Evolutionary conservation across 2,797 vertebrate species (phyloP).

Genomic region (Champsocephalus gunnari): DNA sequence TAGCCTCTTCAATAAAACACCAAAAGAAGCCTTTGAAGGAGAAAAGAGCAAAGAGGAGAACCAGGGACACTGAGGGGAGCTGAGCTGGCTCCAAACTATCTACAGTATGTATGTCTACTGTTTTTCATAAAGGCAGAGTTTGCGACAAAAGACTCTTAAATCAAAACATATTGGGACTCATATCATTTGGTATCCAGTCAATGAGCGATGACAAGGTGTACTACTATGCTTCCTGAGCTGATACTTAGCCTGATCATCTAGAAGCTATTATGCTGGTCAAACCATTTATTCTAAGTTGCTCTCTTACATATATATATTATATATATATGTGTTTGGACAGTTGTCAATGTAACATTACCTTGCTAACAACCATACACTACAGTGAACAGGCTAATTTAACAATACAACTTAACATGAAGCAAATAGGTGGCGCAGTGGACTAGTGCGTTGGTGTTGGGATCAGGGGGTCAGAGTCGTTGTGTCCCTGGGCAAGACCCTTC

Average conservation of each 20-base stretch:
- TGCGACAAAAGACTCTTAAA: background rate
- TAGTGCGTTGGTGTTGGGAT: no score
- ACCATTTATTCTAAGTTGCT: background rate
- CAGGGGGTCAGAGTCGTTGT: no score
- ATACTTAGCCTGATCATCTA: background rate
- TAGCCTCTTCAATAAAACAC: constrained; percentile 72
- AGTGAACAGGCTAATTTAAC: background rate
- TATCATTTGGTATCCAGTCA: background rate
- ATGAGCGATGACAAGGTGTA: background rate
- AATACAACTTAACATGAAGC: background rate
- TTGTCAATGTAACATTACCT: background rate
- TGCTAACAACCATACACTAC: background rate
- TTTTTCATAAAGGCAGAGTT: constrained; percentile 7
- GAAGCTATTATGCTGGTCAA: background rate
- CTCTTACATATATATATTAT: no score
- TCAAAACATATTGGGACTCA: background rate
- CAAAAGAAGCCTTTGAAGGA: constrained; percentile 61
- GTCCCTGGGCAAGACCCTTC: no score
- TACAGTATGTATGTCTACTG: constrained; percentile 15
- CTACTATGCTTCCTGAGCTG: background rate
- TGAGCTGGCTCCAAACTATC: constrained; percentile 34
- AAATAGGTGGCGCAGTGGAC: no score
- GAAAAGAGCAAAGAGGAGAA: constrained; percentile 43
- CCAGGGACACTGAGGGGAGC: constrained; percentile 29
- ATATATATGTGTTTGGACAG: background rate